A percentile compares a stretch with the other conserved stretches of the same genome.
phyloP scores from a whole-genome alignment of 1,140 invertebrate genomes.

The Parasteatoda tepidariorum region DNA sequence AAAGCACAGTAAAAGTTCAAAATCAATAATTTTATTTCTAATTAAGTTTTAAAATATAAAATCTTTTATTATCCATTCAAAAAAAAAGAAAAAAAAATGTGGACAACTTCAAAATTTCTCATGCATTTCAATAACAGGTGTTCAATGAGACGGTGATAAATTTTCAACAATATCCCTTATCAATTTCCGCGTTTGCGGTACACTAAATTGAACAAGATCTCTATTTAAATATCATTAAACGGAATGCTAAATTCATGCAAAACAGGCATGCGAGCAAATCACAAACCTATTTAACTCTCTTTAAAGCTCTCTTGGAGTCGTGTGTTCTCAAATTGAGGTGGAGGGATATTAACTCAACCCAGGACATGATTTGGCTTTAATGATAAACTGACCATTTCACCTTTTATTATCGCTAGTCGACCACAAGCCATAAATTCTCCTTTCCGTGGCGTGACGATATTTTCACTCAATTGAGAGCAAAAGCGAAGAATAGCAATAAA shows the following conservation, averaged over 20 bases:
- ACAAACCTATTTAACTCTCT: slow-evolving; percentile 43
- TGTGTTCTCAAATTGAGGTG: not conserved
- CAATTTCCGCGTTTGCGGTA: too few relatives aligned
- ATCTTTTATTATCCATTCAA: too few relatives aligned
- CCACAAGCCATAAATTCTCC: slow-evolving; percentile 55
- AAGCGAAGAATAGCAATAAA: slow-evolving; percentile 5
- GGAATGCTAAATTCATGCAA: slow-evolving; percentile 35
- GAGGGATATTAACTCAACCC: too few relatives aligned
- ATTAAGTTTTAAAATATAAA: too few relatives aligned
- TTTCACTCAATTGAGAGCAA: not conserved
- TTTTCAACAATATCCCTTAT: not conserved
- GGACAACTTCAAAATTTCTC: too few relatives aligned
- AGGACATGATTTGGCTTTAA: too few relatives aligned
- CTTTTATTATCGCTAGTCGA: slow-evolving; percentile 42
- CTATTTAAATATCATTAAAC: too few relatives aligned
- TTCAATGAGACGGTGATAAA: not conserved
- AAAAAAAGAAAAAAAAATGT: too few relatives aligned
- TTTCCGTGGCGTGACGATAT: slow-evolving; percentile 21
- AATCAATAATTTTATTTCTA: too few relatives aligned
- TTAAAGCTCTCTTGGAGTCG: slow-evolving; percentile 11
- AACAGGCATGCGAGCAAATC: slow-evolving; percentile 38
- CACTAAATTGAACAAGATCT: too few relatives aligned
- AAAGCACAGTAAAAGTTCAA: too few relatives aligned
- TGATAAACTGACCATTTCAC: slow-evolving; percentile 58
- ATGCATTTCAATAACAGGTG: too few relatives aligned